phyloP scores from a whole-genome alignment of 2,113 vertebrate genomes.

The Protobothrops mucrosquamatus region DNA sequence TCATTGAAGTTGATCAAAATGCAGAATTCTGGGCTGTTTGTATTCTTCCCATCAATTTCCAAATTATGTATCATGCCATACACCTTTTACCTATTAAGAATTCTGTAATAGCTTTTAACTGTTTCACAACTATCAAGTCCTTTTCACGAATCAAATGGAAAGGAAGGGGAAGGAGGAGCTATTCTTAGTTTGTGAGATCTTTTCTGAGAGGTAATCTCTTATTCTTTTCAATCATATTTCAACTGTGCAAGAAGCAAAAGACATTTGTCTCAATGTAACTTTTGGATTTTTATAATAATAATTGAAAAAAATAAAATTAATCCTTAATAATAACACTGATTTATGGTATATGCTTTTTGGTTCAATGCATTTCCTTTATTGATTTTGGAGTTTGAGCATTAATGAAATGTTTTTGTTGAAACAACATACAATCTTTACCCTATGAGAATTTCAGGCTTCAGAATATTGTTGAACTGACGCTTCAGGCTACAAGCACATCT shows the following conservation, averaged over 20 bases:
- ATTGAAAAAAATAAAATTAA: not conserved
- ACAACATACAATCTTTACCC: not conserved
- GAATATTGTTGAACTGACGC: slow-evolving; percentile 47
- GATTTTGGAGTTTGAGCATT: slow-evolving; percentile 53
- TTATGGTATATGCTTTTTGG: slow-evolving; percentile 36
- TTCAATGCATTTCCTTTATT: slow-evolving; percentile 50
- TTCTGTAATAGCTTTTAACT: too few relatives aligned
- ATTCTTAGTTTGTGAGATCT: not conserved
- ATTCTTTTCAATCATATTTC: not conserved
- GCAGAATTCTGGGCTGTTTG: too few relatives aligned
- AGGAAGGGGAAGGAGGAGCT: too few relatives aligned
- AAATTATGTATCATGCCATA: too few relatives aligned
- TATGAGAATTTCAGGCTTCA: slow-evolving; percentile 50
- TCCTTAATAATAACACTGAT: slow-evolving; percentile 7
- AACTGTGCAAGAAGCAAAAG: not conserved
- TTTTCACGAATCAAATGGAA: too few relatives aligned
- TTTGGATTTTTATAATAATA: not conserved
- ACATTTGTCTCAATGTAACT: not conserved
- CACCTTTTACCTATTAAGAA: too few relatives aligned
- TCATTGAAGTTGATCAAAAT: too few relatives aligned
- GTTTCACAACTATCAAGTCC: too few relatives aligned
- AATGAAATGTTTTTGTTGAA: slow-evolving; percentile 57
- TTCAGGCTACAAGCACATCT: slow-evolving; percentile 30
- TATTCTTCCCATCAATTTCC: too few relatives aligned
- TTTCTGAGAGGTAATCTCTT: not conserved